A percentile compares a stretch with the other conserved stretches of the same genome.
Evolutionary conservation across 2,113 vertebrate species (phyloP).

Genomic region (Rallus limicola): DNA sequence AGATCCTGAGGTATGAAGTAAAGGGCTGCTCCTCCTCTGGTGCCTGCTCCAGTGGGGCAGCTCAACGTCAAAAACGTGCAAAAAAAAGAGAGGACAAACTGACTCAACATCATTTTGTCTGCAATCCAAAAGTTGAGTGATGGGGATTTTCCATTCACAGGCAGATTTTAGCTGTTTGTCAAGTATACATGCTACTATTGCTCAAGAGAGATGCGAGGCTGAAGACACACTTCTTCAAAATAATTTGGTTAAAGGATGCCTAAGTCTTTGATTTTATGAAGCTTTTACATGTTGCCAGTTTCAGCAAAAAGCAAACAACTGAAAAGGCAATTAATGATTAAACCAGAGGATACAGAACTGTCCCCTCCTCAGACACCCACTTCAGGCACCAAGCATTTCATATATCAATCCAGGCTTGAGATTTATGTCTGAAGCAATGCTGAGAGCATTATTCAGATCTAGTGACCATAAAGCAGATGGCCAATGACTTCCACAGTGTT

Average conservation of each 20-base stretch:
- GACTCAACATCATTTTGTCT: neutral
- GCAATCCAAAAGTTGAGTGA: neutral
- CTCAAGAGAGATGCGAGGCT: neutral
- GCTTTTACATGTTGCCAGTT: neutral
- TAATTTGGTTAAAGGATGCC: neutral
- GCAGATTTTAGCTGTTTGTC: neutral
- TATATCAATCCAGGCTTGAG: neutral
- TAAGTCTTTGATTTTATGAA: neutral
- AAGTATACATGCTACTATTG: neutral
- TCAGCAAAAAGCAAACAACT: neutral
- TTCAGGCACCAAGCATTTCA: neutral
- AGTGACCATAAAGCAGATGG: neutral
- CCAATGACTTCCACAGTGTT: neutral
- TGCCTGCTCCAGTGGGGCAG: neutral
- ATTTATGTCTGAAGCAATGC: neutral
- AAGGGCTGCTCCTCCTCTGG: neutral
- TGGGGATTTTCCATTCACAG: neutral
- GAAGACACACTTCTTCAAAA: neutral
- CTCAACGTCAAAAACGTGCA: neutral
- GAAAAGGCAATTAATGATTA: neutral
- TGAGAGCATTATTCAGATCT: neutral
- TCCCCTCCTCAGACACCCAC: neutral
- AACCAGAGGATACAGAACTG: neutral
- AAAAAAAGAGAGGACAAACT: neutral
- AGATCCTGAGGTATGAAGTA: neutral